Evolutionary conservation across 2,113 vertebrate genomes (phyloP), one percentile per base, ranked within the genome.

Genomic region (Seriola dumerili): DNA sequence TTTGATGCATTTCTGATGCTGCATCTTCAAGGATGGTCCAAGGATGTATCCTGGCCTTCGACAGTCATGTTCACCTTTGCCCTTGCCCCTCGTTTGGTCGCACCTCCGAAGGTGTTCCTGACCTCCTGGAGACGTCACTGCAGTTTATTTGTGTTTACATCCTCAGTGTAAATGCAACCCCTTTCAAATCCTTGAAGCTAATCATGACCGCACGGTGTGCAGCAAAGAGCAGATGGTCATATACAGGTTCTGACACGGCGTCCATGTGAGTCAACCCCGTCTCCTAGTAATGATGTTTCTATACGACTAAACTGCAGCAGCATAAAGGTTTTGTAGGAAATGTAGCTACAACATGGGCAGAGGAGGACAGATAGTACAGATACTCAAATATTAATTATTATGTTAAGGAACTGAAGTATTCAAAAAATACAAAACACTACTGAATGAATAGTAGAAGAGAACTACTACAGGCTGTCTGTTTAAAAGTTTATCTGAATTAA

Each of bases 91-190:
- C 4, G 44, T 21, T 34, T 14, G 40, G 50, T 19, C 14, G 5
- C 4, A 1, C 3, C n/a, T 32, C 66, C 23, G 54, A 10, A 50
- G 17, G 11, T 23, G 0, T 23, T 25, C 0, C 3, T 2, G 52
- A 57, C 79, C 63, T 67, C 62, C 10, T 50, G 63, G n/a, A 46
- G 29, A 57, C 48, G 48, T 44, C 64, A 54, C 44, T 57, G 25
- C 72, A 36, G 38, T 11, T 82, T 21, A 38, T 8, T 29, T 9
- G 21, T 50, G 40, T 80, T 73, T 59, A 36, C 50, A 57, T 36
- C 48, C 46, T 34, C 10, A 25, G 72, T 62, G 2, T 57, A 19
- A 29, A 81, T 55, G 19, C 58, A 34, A n/a, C 12, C 12, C 29
- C 29, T 16, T 16, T 34, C 46, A 50, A 59, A 52, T 63, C 58